Evolutionary conservation across 2,113 vertebrate species (phyloP).

Genomic region (Oncorhynchus mykiss): DNA sequence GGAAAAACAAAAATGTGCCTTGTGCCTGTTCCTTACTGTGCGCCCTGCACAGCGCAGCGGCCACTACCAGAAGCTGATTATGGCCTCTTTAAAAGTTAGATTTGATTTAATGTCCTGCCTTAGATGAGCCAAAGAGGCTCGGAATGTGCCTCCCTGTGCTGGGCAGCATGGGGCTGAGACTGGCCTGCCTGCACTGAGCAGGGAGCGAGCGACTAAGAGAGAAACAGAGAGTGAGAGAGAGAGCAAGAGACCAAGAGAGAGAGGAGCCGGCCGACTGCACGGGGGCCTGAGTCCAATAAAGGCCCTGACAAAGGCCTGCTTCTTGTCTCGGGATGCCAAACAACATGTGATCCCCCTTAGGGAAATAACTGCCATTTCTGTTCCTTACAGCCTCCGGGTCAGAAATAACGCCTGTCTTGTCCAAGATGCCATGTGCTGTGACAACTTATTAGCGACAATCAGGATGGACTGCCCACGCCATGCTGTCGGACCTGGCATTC

Average conservation of each 20-base stretch:
- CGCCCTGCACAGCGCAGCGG: conserved; percentile 34
- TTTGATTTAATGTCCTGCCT: conserved; percentile 70
- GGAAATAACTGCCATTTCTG: conserved; percentile 56
- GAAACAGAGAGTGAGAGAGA: conserved; percentile 27
- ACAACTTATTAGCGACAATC: conserved; percentile 40
- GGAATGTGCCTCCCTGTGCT: conserved; percentile 59
- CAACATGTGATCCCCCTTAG: conserved; percentile 71
- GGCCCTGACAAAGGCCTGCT: conserved; percentile 66
- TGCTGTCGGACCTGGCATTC: conserved; percentile 28
- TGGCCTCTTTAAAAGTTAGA: conserved; percentile 71
- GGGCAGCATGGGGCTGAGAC: conserved; percentile 7
- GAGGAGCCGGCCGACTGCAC: conserved; percentile 28
- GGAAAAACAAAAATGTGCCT: conserved; percentile 67
- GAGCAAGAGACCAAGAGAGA: conserved; percentile 17
- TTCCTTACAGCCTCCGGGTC: conserved; percentile 42
- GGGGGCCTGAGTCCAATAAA: conserved; percentile 72
- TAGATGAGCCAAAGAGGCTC: conserved; percentile 59
- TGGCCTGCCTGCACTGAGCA: conserved; percentile 23
- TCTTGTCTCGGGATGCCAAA: conserved; percentile 67
- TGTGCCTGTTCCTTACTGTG: conserved; percentile 46
- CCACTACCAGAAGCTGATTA: conserved; percentile 70
- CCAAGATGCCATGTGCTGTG: conserved; percentile 49
- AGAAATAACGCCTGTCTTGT: conserved; percentile 61
- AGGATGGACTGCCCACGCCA: conserved; percentile 6
- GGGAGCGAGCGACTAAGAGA: conserved; percentile 37